Conservation (phyloP, 2,113 vertebrate species). For the Cyanoramphus novaezelandiae region DNA sequence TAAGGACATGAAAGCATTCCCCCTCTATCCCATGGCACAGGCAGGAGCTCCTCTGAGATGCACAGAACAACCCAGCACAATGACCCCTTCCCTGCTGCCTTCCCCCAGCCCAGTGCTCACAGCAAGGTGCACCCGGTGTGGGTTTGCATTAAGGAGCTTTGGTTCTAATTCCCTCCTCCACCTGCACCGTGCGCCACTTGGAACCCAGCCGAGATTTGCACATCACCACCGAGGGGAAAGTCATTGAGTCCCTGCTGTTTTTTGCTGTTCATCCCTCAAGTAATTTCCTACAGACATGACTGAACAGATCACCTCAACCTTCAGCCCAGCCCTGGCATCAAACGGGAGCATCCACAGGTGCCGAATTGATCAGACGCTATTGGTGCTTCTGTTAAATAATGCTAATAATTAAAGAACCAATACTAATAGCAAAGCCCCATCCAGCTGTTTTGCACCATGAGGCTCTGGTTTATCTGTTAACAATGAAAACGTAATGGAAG, state of each 20-base stretch:
- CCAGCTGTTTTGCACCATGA: slow-evolving; percentile 52
- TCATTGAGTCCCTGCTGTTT: neutral
- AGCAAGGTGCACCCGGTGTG: neutral
- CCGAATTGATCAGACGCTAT: neutral
- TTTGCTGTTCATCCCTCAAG: slow-evolving; percentile 29
- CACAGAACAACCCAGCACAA: neutral
- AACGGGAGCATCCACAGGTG: neutral
- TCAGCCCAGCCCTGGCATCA: neutral
- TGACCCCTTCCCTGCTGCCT: neutral
- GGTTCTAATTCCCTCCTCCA: slow-evolving; percentile 32
- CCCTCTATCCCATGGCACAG: accelerated
- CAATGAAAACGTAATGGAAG: slow-evolving; percentile 40
- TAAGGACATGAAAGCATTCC: neutral
- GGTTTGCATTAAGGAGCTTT: neutral
- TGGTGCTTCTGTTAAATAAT: slow-evolving; percentile 26
- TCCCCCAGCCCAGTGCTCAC: neutral
- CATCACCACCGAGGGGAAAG: neutral
- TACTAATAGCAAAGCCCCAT: neutral
- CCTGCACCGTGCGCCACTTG: neutral
- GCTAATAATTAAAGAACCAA: neutral
- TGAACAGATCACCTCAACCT: slow-evolving; percentile 25
- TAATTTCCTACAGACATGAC: slow-evolving; percentile 1
- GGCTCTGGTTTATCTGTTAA: slow-evolving; percentile 49
- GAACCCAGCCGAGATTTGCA: neutral
- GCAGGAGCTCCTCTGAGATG: neutral